Evolutionary conservation across 2,888 invertebrate genomes (phyloP), one percentile per base, ranked within the genome.

Genomic region (Epirrita christyi): DNA sequence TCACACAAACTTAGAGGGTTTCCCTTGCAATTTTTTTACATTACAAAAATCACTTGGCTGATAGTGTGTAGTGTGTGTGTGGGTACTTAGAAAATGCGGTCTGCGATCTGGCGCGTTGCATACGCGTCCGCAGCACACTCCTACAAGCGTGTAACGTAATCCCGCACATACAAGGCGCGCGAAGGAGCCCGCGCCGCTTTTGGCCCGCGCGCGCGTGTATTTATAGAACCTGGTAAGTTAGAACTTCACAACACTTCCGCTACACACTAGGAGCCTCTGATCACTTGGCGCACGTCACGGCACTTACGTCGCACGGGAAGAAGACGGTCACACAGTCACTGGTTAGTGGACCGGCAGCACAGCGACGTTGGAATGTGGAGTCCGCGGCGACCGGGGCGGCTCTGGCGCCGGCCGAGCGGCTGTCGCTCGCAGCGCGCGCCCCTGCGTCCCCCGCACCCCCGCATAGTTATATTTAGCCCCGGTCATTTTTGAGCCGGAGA

Each of bases 361-460:
- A 87, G 88, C 91, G 88, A 87, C 92, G 93, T 93, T 94, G 94
- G 94, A 94, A 94, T 94, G 94, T 94, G 93, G 93, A 93, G 94
- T 94, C 94, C 94, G 94, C 94, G 93, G 93, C 93, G 93, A 93
- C 93, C 93, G 92, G 89, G 93, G 93, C 94, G 93, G 94, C 94
- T 94, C 94, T 94, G 93, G 72, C 73, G 78, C 78, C 73, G 67
- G 73, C 69, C 68, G 68, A 66, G 66, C 71, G 71, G 69, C 21
- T 21, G 21, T 21, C 72, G 71, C 66, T 59, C 71, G 63, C 70
- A 70, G 70, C 64, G 61, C 63, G 36, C 63, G 53, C 64, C 62
- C 66, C 68, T 64, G 54, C 60, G 62, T 28, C 45, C 48, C 66
- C 8, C 52, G 6, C 48, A 49, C 57, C 53, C 64, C 67, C 65